A percentile compares a stretch with the other conserved stretches of the same genome.
phyloP scores from a whole-genome alignment of 2,113 vertebrate genomes.

The Mustela nigripes region DNA sequence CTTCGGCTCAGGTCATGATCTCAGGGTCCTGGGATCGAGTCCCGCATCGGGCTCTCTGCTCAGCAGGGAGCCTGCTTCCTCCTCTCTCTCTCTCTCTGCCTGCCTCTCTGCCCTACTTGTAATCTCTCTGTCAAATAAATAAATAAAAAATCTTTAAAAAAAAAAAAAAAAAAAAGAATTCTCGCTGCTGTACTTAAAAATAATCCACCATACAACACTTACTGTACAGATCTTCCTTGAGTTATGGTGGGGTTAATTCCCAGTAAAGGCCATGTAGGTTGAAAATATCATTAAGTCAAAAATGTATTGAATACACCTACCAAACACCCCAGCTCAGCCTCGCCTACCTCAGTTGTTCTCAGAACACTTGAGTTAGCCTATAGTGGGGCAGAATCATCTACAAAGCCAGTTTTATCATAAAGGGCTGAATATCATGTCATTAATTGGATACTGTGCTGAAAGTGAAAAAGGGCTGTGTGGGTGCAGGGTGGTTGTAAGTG shows the following conservation, averaged over 20 bases:
- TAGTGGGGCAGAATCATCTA: neutral
- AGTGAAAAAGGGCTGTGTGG: neutral
- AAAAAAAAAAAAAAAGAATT: too few relatives aligned
- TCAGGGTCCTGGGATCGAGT: too few relatives aligned
- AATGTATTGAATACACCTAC: neutral
- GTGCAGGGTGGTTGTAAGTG: neutral
- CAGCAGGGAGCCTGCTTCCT: too few relatives aligned
- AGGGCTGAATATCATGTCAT: neutral
- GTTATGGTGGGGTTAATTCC: neutral
- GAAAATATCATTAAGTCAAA: neutral
- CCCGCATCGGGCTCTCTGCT: too few relatives aligned
- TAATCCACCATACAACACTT: neutral
- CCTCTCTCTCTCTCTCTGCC: too few relatives aligned
- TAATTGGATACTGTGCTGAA: neutral
- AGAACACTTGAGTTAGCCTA: neutral
- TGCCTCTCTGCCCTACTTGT: too few relatives aligned
- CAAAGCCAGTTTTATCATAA: neutral
- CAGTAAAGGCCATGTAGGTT: neutral
- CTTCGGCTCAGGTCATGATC: too few relatives aligned
- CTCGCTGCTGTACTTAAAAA: neutral
- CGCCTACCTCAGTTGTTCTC: neutral
- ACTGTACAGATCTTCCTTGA: neutral
- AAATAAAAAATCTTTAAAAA: too few relatives aligned
- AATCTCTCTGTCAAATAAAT: too few relatives aligned
- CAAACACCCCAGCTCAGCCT: neutral